Percentiles rank a stretch among this genome's conserved stretches.
Conservation (phyloP, 2,888 invertebrate species). For the Plebejus anna region DNA sequence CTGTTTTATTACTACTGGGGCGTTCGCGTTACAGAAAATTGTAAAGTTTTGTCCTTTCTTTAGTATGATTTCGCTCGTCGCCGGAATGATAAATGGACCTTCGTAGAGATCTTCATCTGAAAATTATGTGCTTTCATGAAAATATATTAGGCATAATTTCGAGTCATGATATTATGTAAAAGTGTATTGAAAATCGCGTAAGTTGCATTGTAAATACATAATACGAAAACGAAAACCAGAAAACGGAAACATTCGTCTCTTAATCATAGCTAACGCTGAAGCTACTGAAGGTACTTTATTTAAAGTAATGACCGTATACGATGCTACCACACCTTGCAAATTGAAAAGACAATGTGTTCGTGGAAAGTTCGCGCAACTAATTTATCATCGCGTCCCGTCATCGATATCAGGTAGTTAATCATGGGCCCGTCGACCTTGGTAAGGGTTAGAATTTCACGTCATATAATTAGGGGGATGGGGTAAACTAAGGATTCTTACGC, state of each 20-base stretch:
- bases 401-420: slow-evolving; percentile 48
- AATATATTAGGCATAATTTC: background rate
- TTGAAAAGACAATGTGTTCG: slow-evolving; percentile 39
- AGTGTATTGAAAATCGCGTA: background rate
- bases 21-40: slow-evolving; percentile 57
- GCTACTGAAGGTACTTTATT: slow-evolving; percentile 17
- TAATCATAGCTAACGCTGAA: slow-evolving; percentile 23
- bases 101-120: slow-evolving; percentile 59
- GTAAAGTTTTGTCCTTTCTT: slow-evolving; percentile 65
- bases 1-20: slow-evolving; percentile 54
- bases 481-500: slow-evolving; percentile 28
- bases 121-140: slow-evolving; percentile 42
- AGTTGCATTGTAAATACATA: too few relatives aligned
- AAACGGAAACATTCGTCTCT: background rate
- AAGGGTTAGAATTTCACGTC: slow-evolving; percentile 47
- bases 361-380: slow-evolving; percentile 40
- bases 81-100: slow-evolving; percentile 60
- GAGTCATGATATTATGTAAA: background rate
- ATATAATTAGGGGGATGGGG: slow-evolving; percentile 51
- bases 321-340: slow-evolving; percentile 38
- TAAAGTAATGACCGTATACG: slow-evolving; percentile 32
- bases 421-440: slow-evolving; percentile 49
- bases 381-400: slow-evolving; percentile 44
- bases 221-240: background rate
- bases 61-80: slow-evolving; percentile 58